Evolutionary conservation across 1,140 invertebrate species (phyloP).

Genomic region (Leptopilina clavipes): DNA sequence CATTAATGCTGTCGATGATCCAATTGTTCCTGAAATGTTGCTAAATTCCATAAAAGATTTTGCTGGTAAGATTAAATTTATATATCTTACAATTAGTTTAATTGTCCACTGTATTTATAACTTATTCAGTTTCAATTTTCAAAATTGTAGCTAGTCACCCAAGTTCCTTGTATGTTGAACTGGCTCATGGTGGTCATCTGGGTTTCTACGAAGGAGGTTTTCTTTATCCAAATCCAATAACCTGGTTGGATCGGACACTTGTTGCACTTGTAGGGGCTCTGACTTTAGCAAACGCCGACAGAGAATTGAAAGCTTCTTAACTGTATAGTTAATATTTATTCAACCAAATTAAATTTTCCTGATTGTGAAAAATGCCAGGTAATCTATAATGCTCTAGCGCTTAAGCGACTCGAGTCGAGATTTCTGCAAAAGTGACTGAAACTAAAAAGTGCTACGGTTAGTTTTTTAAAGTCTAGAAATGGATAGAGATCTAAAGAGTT

Average conservation of each 20-base stretch:
- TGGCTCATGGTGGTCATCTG: constrained; percentile 93
- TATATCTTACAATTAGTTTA: too few relatives aligned
- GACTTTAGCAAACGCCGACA: constrained; percentile 77
- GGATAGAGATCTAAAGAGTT: constrained; percentile 3
- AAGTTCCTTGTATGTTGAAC: constrained; percentile 84
- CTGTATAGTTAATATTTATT: constrained; percentile 30
- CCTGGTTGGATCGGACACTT: constrained; percentile 91
- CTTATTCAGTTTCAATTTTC: neutral
- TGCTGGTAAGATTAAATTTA: constrained; percentile 81
- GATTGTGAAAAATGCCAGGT: neutral
- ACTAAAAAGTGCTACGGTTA: constrained; percentile 4
- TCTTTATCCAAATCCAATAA: constrained; percentile 89
- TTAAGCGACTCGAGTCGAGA: constrained; percentile 1
- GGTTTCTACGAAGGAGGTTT: constrained; percentile 94
- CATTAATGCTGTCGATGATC: constrained; percentile 92
- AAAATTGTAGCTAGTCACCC: constrained; percentile 79
- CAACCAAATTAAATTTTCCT: constrained; percentile 16
- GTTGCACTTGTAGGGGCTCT: constrained; percentile 84
- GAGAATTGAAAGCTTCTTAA: constrained; percentile 66
- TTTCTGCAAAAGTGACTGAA: constrained; percentile 26
- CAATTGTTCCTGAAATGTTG: constrained; percentile 86
- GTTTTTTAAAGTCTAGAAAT: neutral
- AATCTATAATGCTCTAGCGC: neutral
- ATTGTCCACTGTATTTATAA: too few relatives aligned
- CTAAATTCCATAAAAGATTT: constrained; percentile 83